phyloP scores from a whole-genome alignment of 2,113 vertebrate genomes.

The Pteropus alecto region DNA sequence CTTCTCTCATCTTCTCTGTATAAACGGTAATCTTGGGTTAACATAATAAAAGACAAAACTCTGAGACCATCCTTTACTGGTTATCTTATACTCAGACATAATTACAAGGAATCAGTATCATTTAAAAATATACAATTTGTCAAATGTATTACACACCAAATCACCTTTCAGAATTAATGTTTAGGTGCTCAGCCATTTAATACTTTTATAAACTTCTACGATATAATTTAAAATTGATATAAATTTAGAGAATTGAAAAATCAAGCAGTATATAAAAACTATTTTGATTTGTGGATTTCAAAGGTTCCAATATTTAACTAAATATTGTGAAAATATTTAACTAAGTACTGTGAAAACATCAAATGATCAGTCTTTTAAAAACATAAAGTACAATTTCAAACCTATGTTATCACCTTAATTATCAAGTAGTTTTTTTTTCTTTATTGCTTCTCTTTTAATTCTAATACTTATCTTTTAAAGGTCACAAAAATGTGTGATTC shows the following conservation, averaged over 20 bases:
- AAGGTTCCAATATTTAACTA: conserved; percentile 6
- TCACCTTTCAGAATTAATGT: conserved; percentile 12
- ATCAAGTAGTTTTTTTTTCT: conserved; percentile 39
- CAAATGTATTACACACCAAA: not conserved
- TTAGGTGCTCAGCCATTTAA: not conserved
- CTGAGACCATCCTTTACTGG: conserved; percentile 4
- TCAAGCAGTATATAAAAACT: conserved; percentile 12
- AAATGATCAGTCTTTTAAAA: conserved; percentile 26
- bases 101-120: conserved; percentile 11
- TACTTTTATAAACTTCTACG: not conserved
- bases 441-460: conserved; percentile 38
- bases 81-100: not conserved
- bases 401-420: not conserved
- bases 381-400: not conserved
- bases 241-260: not conserved
- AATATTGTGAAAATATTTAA: too few species aligned
- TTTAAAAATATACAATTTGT: conserved; percentile 28
- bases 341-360: not conserved
- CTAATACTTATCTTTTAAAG: not conserved
- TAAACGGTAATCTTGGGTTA: conserved; percentile 18
- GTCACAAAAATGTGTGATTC: conserved; percentile 4
- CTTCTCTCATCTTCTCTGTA: conserved; percentile 3
- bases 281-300: conserved; percentile 33
- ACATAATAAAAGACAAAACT: conserved; percentile 40
- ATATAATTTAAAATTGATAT: conserved; percentile 28